phyloP scores from a whole-genome alignment of 2,113 vertebrate genomes.

The Ptychochromis oligacanthus region DNA sequence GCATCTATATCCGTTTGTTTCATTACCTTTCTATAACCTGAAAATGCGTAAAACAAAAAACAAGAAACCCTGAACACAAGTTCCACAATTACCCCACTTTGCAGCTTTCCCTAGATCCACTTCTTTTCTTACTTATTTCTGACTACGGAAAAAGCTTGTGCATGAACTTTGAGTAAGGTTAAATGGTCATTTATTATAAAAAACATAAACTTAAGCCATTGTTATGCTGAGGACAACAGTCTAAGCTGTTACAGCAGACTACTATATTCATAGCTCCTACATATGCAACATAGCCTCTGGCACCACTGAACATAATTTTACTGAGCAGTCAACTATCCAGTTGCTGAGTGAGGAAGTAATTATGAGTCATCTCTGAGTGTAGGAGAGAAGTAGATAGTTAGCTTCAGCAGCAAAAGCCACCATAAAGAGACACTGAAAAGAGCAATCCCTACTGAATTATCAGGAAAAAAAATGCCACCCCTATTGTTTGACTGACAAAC shows the following conservation, averaged over 20 bases:
- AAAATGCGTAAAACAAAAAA: too few species aligned
- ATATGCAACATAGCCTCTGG: slow-evolving; percentile 1
- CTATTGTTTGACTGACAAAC: background rate
- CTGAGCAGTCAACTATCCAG: slow-evolving; percentile 2
- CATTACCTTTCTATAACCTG: too few species aligned
- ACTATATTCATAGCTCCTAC: background rate
- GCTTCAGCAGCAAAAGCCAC: background rate
- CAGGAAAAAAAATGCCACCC: background rate
- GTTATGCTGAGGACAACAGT: background rate
- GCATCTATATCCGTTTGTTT: too few species aligned
- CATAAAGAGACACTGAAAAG: background rate
- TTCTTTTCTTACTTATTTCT: background rate
- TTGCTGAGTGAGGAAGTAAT: background rate
- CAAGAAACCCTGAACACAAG: background rate
- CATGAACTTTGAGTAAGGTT: background rate
- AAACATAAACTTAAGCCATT: background rate
- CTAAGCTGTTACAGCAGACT: background rate
- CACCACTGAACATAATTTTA: background rate
- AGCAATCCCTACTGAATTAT: background rate
- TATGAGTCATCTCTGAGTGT: slow-evolving; percentile 15
- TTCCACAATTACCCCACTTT: background rate
- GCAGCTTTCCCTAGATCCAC: background rate
- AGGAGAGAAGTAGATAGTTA: background rate
- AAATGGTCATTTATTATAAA: background rate
- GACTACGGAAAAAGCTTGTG: background rate